phyloP scores from a whole-genome alignment of 2,888 invertebrate genomes.

The Megalurothrips usitatus region DNA sequence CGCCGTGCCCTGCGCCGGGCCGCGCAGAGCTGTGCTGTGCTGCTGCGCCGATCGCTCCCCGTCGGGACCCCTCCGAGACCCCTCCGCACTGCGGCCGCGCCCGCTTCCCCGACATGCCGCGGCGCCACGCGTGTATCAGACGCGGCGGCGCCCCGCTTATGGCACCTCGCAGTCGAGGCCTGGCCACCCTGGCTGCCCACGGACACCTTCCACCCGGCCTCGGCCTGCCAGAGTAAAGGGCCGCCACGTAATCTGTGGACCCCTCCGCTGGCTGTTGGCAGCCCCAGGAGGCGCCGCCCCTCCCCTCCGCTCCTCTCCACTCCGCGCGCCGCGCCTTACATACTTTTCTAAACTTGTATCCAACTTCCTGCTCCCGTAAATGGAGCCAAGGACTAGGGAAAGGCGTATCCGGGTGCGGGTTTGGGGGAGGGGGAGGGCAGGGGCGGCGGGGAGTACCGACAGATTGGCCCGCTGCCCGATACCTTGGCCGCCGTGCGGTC shows the following conservation, averaged over 20 bases:
- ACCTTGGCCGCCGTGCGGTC: not conserved
- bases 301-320: not conserved
- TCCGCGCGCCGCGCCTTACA: not conserved
- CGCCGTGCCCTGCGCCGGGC: too few species aligned
- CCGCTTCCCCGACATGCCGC: too few species aligned
- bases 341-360: slow-evolving; percentile 18
- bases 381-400: not conserved
- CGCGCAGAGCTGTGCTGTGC: too few species aligned
- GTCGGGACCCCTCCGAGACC: not conserved
- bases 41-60: not conserved
- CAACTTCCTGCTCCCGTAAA: not conserved
- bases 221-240: too few species aligned
- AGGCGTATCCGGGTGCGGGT: not conserved
- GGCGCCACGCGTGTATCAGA: too few species aligned
- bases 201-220: too few species aligned
- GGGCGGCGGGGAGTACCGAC: not conserved
- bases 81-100: not conserved
- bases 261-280: not conserved
- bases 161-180: not conserved
- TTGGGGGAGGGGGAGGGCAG: not conserved
- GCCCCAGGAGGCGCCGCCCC: not conserved
- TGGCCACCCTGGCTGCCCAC: not conserved
- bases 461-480: slow-evolving; percentile 13
- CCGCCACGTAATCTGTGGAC: not conserved
- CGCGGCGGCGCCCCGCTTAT: not conserved